phyloP scores from a whole-genome alignment of 2,888 invertebrate genomes.

The Hyposoter didymator region DNA sequence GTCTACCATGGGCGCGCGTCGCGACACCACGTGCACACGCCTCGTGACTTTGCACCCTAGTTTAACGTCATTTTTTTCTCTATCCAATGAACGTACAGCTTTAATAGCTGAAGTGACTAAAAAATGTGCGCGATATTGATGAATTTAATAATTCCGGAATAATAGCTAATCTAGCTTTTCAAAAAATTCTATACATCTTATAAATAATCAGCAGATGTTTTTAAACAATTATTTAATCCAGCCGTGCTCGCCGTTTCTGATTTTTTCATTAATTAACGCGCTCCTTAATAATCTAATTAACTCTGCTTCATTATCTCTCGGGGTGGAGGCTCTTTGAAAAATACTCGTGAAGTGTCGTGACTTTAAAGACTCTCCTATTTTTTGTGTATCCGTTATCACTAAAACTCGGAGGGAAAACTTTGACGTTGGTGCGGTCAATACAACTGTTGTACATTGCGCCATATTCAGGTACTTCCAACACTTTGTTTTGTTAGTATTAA shows the following conservation, averaged over 20 bases:
- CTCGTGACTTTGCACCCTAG: conserved; percentile 5
- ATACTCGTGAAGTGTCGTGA: conserved; percentile 36
- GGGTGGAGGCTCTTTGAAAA: not conserved
- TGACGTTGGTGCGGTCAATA: conserved; percentile 36
- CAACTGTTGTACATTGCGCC: conserved; percentile 30
- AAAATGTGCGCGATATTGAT: conserved; percentile 30
- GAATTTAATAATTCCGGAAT: not conserved
- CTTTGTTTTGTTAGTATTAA: conserved; percentile 13
- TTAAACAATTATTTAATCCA: not conserved
- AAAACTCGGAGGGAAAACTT: conserved; percentile 39
- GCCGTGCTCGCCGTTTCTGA: not conserved
- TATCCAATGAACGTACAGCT: not conserved
- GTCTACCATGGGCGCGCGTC: conserved; percentile 82
- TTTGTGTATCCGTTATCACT: conserved; percentile 20
- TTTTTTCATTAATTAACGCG: not conserved
- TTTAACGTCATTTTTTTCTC: conserved; percentile 2
- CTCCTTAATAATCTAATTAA: not conserved
- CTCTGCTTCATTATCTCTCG: not conserved
- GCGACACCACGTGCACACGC: conserved; percentile 77
- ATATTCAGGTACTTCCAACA: conserved; percentile 51
- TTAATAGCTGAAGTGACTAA: conserved; percentile 1
- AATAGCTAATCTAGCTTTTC: not conserved
- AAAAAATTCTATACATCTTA: not conserved
- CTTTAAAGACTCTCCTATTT: conserved; percentile 16
- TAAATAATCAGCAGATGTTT: conserved; percentile 4